Conservation (phyloP, 2,888 invertebrate genomes). For the Trissolcus japonicus region DNA sequence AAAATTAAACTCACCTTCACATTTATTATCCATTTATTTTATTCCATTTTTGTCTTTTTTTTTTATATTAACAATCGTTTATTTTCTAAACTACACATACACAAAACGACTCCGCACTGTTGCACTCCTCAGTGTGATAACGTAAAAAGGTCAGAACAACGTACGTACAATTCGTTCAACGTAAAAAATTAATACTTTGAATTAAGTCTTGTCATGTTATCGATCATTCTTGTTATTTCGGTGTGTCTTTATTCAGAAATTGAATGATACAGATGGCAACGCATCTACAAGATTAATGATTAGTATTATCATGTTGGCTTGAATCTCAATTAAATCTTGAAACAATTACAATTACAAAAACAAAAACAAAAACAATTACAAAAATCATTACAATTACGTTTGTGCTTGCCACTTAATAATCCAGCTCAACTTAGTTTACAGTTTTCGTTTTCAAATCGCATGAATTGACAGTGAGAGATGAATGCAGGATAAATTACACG, state of each 20-base stretch:
- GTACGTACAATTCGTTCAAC: constrained; percentile 38
- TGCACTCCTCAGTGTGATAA: constrained; percentile 19
- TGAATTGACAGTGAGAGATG: too few relatives aligned
- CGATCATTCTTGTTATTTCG: constrained; percentile 31
- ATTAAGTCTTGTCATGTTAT: constrained; percentile 56
- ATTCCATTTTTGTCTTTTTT: not conserved
- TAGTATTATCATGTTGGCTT: constrained; percentile 5
- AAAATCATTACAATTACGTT: not conserved
- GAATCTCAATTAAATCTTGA: constrained; percentile 18
- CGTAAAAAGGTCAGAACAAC: constrained; percentile 33
- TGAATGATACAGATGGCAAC: constrained; percentile 24
- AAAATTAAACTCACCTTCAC: not conserved
- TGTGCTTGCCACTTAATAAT: too few relatives aligned
- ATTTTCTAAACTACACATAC: constrained; percentile 35
- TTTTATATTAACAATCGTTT: constrained; percentile 42
- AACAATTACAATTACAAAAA: constrained; percentile 9
- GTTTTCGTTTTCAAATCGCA: too few relatives aligned
- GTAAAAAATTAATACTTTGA: constrained; percentile 58
- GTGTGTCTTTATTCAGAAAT: constrained; percentile 11
- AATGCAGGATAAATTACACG: too few relatives aligned
- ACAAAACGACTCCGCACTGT: constrained; percentile 43
- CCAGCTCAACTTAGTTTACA: too few relatives aligned
- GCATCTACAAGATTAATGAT: constrained; percentile 18
- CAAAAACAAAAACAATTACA: constrained; percentile 17
- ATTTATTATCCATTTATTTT: too few relatives aligned